These are phyloP conservation scores for Apeira syringaria DNA, from an alignment of 2,888 invertebrate species.

Conservation along the genomic window DNA sequence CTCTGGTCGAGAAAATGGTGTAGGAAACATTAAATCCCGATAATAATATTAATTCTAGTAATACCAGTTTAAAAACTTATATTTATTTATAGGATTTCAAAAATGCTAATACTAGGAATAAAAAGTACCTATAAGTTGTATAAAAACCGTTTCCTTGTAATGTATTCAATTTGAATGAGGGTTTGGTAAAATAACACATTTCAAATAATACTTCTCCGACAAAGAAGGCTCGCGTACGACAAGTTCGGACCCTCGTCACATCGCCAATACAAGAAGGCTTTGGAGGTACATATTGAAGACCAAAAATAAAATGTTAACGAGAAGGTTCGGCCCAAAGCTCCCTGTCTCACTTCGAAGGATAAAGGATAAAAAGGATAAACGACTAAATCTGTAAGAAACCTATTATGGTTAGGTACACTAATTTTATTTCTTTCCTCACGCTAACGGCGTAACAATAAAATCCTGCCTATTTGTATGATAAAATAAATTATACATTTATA, in stretches of 20 bases:
- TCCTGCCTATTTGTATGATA: too few relatives aligned
- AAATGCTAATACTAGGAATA: too few relatives aligned
- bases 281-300: conserved; percentile 1
- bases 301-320: conserved; percentile 6
- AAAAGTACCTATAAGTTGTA: not conserved
- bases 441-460: too few relatives aligned
- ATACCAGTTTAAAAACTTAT: too few relatives aligned
- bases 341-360: not conserved
- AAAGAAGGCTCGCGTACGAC: conserved; percentile 3
- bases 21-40: too few relatives aligned
- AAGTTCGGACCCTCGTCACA: conserved; percentile 7
- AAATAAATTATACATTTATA: too few relatives aligned
- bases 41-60: too few relatives aligned
- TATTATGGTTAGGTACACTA: too few relatives aligned
- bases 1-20: too few relatives aligned
- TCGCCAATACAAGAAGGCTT: conserved; percentile 5
- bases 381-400: conserved; percentile 6
- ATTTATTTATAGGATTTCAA: not conserved
- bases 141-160: not conserved
- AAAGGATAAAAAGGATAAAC: not conserved
- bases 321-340: not conserved
- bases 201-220: conserved; percentile 1
- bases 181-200: conserved; percentile 3
- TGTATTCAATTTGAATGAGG: not conserved
- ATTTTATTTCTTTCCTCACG: too few relatives aligned